These are phyloP conservation scores for Heliconius sara DNA, from an alignment of 2,888 invertebrate genomes.

Conservation along the genomic window DNA sequence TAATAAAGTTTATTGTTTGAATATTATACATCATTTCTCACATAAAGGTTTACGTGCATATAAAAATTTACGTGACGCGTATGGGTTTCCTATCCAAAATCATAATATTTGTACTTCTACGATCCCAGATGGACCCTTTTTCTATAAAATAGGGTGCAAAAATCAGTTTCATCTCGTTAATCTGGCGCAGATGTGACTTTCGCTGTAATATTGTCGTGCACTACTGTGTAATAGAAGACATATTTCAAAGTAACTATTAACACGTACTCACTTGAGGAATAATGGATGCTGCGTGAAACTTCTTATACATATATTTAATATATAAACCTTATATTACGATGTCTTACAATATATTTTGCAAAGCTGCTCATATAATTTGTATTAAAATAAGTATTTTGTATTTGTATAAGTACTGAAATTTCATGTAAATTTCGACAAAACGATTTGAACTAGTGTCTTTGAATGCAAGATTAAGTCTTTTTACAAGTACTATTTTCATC, in stretches of 20 bases:
- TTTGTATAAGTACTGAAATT: not conserved
- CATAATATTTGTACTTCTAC: not conserved
- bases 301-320: not conserved
- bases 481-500: no score
- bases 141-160: constrained; percentile 6
- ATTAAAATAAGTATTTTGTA: not conserved
- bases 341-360: not conserved
- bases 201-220: constrained; percentile 10
- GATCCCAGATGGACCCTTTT: not conserved
- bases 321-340: not conserved
- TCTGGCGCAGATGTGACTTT: constrained; percentile 9
- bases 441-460: not conserved
- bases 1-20: not conserved
- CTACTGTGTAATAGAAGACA: constrained; percentile 9
- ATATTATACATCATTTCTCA: not conserved
- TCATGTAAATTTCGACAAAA: not conserved
- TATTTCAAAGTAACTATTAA: constrained; percentile 18
- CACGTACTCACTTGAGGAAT: constrained; percentile 32
- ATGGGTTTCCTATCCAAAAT: not conserved
- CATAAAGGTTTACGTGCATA: not conserved
- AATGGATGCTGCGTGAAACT: constrained; percentile 24
- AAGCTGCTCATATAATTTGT: not conserved
- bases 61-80: not conserved
- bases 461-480: not conserved
- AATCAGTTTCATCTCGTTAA: constrained; percentile 16